These are phyloP conservation scores for Machimus atricapillus DNA, from an alignment of 2,888 invertebrate genomes.

Conservation along the genomic window DNA sequence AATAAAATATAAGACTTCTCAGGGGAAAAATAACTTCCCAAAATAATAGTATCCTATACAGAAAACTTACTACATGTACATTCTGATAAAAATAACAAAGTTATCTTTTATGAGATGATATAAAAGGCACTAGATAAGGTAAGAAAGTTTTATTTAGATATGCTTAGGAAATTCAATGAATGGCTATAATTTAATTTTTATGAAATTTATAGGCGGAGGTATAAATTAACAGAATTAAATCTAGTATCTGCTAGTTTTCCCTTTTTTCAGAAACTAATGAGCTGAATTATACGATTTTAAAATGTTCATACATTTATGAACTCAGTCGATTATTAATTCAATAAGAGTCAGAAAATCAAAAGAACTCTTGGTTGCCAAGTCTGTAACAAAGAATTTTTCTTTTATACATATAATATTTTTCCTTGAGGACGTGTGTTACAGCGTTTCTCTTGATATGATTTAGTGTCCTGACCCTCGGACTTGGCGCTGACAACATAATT, in stretches of 20 bases:
- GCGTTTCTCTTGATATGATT: not conserved
- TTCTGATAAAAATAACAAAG: not conserved
- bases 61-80: not conserved
- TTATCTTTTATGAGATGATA: not conserved
- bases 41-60: not conserved
- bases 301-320: no score
- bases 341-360: not conserved
- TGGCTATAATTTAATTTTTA: no score
- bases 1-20: not conserved
- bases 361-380: not conserved
- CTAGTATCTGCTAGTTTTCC: no score
- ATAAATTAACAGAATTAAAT: no score
- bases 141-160: not conserved
- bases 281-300: no score
- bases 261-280: no score
- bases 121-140: not conserved
- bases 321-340: no score
- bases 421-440: not conserved
- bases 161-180: not conserved
- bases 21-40: not conserved
- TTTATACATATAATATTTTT: not conserved
- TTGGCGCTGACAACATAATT: not conserved
- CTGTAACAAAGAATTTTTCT: not conserved
- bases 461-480: not conserved
- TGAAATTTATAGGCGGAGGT: not conserved